phyloP scores from a whole-genome alignment of 2,797 vertebrate genomes.

The Centroberyx gerrardi region DNA sequence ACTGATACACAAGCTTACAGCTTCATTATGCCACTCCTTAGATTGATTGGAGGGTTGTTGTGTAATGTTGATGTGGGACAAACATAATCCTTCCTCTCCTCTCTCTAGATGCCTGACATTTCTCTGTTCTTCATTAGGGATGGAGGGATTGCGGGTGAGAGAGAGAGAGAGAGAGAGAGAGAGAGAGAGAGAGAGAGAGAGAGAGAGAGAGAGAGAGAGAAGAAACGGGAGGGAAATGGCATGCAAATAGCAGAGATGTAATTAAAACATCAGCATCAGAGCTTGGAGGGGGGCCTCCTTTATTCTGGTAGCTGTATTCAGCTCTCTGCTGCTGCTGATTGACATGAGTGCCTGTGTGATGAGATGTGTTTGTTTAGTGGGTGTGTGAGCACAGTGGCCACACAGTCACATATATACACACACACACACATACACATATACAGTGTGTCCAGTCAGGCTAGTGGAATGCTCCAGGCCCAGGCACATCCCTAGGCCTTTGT shows the following conservation, averaged over 20 bases:
- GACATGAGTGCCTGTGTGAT: conserved; percentile 23
- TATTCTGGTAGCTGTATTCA: conserved; percentile 4
- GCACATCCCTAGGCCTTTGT: conserved; percentile 57
- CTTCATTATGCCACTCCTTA: conserved; percentile 66
- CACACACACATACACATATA: neutral
- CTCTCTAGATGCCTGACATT: conserved; percentile 43
- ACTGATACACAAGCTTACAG: conserved; percentile 5
- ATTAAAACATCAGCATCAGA: conserved; percentile 70
- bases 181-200: conserved; percentile 19
- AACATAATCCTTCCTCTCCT: conserved; percentile 38
- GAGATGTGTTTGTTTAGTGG: conserved; percentile 64
- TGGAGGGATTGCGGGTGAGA: conserved; percentile 14
- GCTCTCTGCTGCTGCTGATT: conserved; percentile 39
- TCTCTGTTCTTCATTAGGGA: conserved; percentile 60
- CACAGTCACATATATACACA: conserved; percentile 1
- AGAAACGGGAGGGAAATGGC: conserved; percentile 28
- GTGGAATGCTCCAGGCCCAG: conserved; percentile 43
- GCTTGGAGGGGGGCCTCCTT: conserved; percentile 11
- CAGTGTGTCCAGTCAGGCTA: conserved; percentile 29
- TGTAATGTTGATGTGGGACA: conserved; percentile 55
- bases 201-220: conserved; percentile 17
- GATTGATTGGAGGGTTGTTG: conserved; percentile 68
- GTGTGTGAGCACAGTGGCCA: conserved; percentile 30
- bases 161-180: conserved; percentile 28
- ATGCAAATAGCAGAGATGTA: conserved; percentile 58